These are phyloP conservation scores for Platyscapa corneri DNA, from an alignment of 1,140 invertebrate genomes.

Conservation along the genomic window DNA sequence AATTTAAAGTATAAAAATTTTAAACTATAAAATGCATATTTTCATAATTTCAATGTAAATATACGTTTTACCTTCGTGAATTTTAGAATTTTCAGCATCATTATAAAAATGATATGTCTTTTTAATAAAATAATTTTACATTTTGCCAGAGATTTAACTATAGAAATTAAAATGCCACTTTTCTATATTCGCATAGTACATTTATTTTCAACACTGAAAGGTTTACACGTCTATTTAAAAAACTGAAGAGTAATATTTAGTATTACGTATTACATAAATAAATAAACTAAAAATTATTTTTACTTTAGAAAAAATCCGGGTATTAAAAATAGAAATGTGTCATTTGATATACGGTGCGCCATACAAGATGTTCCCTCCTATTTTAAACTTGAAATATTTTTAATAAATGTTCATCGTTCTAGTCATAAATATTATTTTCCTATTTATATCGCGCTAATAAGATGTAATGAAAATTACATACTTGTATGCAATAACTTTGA, in stretches of 20 bases:
- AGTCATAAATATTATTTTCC: too few relatives aligned
- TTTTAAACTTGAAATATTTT: background rate
- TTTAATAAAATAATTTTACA: too few relatives aligned
- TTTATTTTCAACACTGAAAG: background rate
- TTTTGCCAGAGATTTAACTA: too few relatives aligned
- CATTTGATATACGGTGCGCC: background rate
- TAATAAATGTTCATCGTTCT: background rate
- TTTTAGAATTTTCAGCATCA: too few relatives aligned
- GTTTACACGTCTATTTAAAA: background rate
- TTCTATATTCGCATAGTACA: background rate
- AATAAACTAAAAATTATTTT: background rate
- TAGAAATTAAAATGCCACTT: background rate
- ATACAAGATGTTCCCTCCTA: background rate
- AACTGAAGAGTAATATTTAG: background rate
- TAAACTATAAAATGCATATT: too few relatives aligned
- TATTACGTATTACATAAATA: background rate
- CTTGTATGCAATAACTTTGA: too few relatives aligned
- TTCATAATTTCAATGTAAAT: too few relatives aligned
- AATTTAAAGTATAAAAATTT: too few relatives aligned
- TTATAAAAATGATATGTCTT: too few relatives aligned
- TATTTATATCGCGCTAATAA: background rate
- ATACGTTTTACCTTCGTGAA: too few relatives aligned
- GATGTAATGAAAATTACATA: too few relatives aligned
- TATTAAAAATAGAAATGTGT: background rate
- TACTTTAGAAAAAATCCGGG: background rate